Base-by-base conservation (phyloP, 2,113 vertebrate species). In the Pipra filicauda region DNA sequence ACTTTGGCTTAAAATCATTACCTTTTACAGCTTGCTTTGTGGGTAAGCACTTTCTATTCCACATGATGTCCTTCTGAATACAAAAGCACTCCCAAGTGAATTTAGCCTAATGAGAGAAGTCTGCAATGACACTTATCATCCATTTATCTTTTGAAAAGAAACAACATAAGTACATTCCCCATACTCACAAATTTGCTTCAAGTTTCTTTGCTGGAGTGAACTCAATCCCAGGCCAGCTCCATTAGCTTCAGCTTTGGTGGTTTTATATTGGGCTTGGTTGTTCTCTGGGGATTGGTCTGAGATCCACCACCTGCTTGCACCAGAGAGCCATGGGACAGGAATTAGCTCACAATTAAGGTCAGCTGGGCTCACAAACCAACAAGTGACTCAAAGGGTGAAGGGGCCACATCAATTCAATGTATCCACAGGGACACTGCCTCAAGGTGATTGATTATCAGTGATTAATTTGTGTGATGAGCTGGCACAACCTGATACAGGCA, bases 21-120 rank as follows among this genome's bases (percentile, higher is more conserved):
- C 64, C 90, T 59, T 94, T 76, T 17, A 83, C 19, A 74, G 75
- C 48, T 55, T 26, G 22, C 43, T 78, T 70, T 80, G 35, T 74
- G 66, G 51, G 82, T 74, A 79, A 93, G 69, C 59, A 59, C 66
- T 95, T 94, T 71, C 75, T 71, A 12, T 39, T 67, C 78, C 64
- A 77, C 55, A 7, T 13, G 3, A 86, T 13, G 24, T 52, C 64
- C 65, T 74, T 55, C 30, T 44, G 48, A 88, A 73, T 1, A 79
- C 61, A 85, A 83, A 71, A 95, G 41, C 64, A 77, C 64, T 73
- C 85, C 39, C 54, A 37, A 83, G 66, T 31, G 64, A 88, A 77
- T 94, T 93, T 16, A 88, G 59, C 27, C 51, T 84, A 67, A 73
- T 5, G 54, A 94, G 55, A 91, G 39, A 66, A 94, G 19, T 1